These are phyloP conservation scores for Laterallus jamaicensis DNA, from an alignment of 2,113 vertebrate genomes.

Conservation along the genomic window DNA sequence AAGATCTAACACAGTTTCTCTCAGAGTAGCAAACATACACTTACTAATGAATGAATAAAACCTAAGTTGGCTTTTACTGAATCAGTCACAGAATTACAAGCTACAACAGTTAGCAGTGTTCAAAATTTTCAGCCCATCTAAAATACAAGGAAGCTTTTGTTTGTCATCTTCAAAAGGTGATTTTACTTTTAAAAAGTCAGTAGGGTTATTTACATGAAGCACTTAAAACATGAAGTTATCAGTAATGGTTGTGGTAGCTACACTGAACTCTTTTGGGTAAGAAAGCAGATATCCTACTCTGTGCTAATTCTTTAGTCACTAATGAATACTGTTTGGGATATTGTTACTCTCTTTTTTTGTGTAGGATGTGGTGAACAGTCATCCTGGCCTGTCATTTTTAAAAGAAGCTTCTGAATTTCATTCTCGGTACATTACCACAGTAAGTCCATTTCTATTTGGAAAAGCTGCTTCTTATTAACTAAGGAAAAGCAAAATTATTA, in stretches of 20 bases:
- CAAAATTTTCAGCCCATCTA: not conserved
- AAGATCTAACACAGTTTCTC: not conserved
- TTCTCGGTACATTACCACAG: conserved; percentile 96
- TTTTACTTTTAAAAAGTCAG: not conserved
- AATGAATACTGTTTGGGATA: not conserved
- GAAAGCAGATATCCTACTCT: not conserved
- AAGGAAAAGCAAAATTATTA: not conserved
- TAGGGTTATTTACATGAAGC: not conserved
- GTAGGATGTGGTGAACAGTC: conserved; percentile 95
- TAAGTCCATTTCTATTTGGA: conserved; percentile 69
- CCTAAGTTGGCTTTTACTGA: not conserved
- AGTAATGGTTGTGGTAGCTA: not conserved
- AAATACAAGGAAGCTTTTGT: not conserved
- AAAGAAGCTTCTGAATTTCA: conserved; percentile 96
- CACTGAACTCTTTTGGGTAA: not conserved
- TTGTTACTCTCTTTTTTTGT: not conserved
- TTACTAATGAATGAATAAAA: not conserved
- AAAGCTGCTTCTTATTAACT: not conserved
- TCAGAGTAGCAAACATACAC: not conserved
- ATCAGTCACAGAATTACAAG: not conserved
- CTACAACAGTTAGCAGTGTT: not conserved
- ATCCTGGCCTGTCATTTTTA: conserved; percentile 90
- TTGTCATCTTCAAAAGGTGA: not conserved
- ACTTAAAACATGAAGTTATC: not conserved
- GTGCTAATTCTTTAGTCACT: not conserved